These are phyloP conservation scores for Sciurus carolinensis DNA, from an alignment of 2,797 vertebrate species.

Conservation along the genomic window DNA sequence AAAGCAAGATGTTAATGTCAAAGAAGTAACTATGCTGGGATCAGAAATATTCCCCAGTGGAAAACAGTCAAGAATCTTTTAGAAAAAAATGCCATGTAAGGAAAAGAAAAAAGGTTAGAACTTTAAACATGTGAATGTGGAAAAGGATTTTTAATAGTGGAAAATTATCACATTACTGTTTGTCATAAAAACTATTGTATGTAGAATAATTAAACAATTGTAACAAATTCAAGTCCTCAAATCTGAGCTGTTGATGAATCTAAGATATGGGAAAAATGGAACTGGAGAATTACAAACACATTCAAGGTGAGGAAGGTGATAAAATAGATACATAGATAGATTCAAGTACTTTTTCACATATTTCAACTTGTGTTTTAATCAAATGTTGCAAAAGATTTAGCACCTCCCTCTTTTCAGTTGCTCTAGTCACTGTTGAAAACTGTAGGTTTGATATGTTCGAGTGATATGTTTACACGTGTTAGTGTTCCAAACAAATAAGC, in stretches of 20 bases:
- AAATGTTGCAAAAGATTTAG: not conserved
- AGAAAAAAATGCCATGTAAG: not conserved
- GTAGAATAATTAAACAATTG: not conserved
- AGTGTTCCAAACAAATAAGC: not conserved
- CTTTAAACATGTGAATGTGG: not conserved
- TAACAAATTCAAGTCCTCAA: not conserved
- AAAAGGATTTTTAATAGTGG: not conserved
- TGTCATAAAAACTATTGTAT: not conserved
- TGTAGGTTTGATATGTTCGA: not conserved
- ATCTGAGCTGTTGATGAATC: not conserved
- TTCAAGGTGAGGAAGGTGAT: not conserved
- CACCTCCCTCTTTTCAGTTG: not conserved
- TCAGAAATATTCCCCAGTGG: not conserved
- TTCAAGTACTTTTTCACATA: not conserved
- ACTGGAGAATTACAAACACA: not conserved
- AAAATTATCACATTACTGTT: not conserved
- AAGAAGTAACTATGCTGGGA: not conserved
- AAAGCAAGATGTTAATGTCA: not conserved
- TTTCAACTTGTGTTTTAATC: not conserved
- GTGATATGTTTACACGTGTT: not conserved
- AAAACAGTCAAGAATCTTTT: not conserved
- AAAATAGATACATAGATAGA: not conserved
- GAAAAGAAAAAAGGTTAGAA: not conserved
- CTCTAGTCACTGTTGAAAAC: conserved; percentile 2
- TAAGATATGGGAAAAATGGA: not conserved